phyloP scores from a whole-genome alignment of 2,888 invertebrate genomes.

The Hymenopus coronatus region DNA sequence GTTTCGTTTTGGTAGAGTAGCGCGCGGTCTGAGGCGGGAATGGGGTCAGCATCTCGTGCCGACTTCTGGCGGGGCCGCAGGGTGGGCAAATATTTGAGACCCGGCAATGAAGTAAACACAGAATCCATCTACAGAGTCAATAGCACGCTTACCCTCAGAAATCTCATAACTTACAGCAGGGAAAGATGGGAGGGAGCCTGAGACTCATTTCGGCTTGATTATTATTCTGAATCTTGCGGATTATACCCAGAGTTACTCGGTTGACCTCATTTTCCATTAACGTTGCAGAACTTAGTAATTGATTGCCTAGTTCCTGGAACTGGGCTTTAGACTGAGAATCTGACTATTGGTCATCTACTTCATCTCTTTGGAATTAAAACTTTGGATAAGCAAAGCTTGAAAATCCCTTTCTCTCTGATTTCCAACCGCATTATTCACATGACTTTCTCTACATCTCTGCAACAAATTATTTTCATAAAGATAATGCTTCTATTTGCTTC shows the following conservation, averaged over 20 bases:
- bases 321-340: background rate
- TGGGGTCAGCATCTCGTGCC: background rate
- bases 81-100: conserved; percentile 18
- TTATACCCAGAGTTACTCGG: background rate
- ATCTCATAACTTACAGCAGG: background rate
- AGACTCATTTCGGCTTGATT: background rate
- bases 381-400: too few relatives aligned
- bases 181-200: background rate
- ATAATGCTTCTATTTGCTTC: too few relatives aligned
- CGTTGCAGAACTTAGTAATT: background rate
- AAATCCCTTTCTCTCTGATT: too few relatives aligned
- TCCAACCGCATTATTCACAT: too few relatives aligned
- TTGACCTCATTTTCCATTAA: background rate
- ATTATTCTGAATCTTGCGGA: background rate
- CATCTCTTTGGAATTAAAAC: too few relatives aligned
- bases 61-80: background rate
- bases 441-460: too few relatives aligned
- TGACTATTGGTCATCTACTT: too few relatives aligned
- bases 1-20: background rate
- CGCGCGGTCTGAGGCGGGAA: background rate
- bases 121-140: conserved; percentile 26
- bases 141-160: conserved; percentile 1
- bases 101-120: conserved; percentile 17
- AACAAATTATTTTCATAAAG: too few relatives aligned
- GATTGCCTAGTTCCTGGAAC: background rate